These are phyloP conservation scores for Galagoides demidoff DNA, from an alignment of 2,797 vertebrate species.

Conservation along the genomic window DNA sequence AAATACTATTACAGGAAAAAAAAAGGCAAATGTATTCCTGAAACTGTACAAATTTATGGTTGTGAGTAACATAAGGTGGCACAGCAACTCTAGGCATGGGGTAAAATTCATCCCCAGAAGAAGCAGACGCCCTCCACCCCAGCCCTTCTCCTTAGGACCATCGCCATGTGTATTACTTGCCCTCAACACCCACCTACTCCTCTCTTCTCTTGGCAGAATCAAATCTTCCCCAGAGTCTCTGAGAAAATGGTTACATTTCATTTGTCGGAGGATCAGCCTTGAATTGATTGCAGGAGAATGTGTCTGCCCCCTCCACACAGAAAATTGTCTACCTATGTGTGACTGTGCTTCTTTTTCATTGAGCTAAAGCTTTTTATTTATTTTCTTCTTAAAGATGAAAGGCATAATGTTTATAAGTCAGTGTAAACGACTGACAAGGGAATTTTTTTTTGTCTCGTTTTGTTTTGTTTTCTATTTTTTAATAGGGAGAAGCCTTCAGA, in stretches of 20 bases:
- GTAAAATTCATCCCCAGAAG: neutral
- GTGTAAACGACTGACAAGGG: neutral
- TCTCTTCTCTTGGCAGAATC: neutral
- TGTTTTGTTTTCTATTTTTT: conserved; percentile 11
- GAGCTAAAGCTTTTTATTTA: neutral
- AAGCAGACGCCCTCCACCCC: neutral
- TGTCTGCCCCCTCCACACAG: neutral
- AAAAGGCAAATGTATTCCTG: neutral
- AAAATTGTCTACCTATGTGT: neutral
- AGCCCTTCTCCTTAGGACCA: neutral
- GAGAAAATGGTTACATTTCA: neutral
- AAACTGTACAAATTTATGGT: neutral
- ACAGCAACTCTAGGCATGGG: neutral
- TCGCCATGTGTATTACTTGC: neutral
- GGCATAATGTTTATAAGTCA: neutral
- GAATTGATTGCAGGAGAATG: neutral
- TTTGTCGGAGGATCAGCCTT: neutral
- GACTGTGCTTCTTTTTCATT: neutral
- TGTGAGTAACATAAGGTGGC: neutral
- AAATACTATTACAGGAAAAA: neutral
- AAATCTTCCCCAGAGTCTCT: neutral
- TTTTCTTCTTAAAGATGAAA: neutral
- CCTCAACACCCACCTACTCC: neutral
- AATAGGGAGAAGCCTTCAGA: neutral
- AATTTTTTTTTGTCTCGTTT: neutral